phyloP scores from a whole-genome alignment of 2,888 invertebrate species.

The Celastrina argiolus region DNA sequence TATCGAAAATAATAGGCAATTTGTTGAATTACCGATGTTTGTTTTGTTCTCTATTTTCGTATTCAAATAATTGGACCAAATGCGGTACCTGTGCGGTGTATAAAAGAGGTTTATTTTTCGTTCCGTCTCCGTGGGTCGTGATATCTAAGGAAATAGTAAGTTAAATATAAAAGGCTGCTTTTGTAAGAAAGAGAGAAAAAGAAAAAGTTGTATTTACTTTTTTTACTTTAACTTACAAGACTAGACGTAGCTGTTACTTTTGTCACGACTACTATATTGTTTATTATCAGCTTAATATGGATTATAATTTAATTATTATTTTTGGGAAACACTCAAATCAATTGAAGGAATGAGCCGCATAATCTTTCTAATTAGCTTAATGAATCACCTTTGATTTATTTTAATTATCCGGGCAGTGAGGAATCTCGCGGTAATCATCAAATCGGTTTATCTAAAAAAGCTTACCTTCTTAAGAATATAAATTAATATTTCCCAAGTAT shows the following conservation, averaged over 20 bases:
- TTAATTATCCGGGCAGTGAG: background rate
- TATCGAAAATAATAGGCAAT: constrained; percentile 13
- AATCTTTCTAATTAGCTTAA: background rate
- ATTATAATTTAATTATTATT: no score
- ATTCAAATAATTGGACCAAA: background rate
- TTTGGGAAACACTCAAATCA: background rate
- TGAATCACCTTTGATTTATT: background rate
- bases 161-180: no score
- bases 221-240: no score
- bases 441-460: background rate
- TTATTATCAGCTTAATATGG: no score
- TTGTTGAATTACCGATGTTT: background rate
- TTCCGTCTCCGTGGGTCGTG: background rate
- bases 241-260: no score
- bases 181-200: no score
- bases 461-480: background rate
- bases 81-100: background rate
- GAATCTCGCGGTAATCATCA: background rate
- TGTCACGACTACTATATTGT: no score
- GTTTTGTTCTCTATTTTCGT: background rate
- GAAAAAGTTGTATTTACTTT: background rate
- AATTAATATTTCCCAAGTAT: no score
- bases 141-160: no score
- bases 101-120: background rate
- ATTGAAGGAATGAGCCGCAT: background rate